Base-by-base conservation (phyloP, 2,888 invertebrate species). In the Galeruca laticollis region DNA sequence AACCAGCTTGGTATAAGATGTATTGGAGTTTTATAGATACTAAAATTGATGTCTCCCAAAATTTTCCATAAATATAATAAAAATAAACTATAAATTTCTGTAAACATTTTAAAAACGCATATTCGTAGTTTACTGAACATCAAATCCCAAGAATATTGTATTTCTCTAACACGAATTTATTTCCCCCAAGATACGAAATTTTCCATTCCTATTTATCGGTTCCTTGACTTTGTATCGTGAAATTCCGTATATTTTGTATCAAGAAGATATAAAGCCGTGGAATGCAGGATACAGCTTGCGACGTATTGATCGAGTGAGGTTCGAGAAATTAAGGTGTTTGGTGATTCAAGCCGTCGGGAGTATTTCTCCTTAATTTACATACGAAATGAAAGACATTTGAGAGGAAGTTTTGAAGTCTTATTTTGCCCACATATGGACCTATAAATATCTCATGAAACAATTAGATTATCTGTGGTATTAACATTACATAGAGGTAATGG, bases 221-320 rank as follows among this genome's bases (percentile, higher is more conserved):
- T 54, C 54, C 26, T 54, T 26, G 54, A 54, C 54, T 54, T 26
- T 43, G 13, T 31, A 54, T 31, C 54, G 31, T 54, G 26, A 54
- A 54, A 54, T 54, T 54, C n/a, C 31, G 54, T 54, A 54, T 54
- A 54, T 54, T 54, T 54, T 54, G 26, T 31, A 54, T 31, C 47
- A 47, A 60, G 47, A 60, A 47, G 60, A 43, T 60, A 60, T 43
- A 60, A 60, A 60, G 47, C 21, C 26, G 31, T n/a, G 43, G 31
- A 60, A 47, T 47, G 26, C 60, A 47, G 60, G 13, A 60, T 60
- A 43, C 60, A 60, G 60, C 60, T 18, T 60, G 60, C 31, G 60
- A 60, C 31, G 60, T 60, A 60, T 60, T 60, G 60, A 60, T 60
- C 60, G 60, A 26, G 10, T 18, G 26, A 60, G 60, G 60, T 60